phyloP scores from a whole-genome alignment of 1,140 invertebrate genomes.

The Anastatus disparis region DNA sequence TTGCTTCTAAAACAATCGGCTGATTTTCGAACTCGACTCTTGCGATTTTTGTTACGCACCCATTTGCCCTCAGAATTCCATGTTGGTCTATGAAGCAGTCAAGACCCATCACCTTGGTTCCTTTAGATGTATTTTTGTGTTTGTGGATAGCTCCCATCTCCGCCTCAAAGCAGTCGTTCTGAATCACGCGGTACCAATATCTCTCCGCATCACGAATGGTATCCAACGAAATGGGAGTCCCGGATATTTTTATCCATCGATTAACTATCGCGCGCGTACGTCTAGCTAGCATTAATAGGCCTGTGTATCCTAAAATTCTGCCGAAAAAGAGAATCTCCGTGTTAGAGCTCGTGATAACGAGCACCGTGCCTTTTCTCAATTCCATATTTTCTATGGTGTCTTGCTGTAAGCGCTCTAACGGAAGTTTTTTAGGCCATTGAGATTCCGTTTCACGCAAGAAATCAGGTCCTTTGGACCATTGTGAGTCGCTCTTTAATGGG shows the following conservation, averaged over 20 bases:
- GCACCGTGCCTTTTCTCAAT: background rate
- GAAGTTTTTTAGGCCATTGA: background rate
- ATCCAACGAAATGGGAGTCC: background rate
- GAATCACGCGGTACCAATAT: background rate
- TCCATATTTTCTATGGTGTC: background rate
- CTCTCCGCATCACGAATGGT: background rate
- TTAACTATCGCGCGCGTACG: background rate
- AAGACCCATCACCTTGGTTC: background rate
- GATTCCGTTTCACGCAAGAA: slow-evolving; percentile 28
- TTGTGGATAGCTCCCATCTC: background rate
- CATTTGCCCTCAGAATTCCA: background rate
- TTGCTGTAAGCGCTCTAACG: background rate
- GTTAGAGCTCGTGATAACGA: background rate
- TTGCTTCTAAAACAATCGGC: background rate
- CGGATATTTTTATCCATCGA: background rate
- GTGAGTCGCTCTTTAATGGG: background rate
- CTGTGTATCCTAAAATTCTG: background rate
- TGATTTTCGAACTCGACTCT: background rate
- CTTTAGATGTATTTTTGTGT: background rate
- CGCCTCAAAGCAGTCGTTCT: background rate
- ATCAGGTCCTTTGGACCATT: slow-evolving; percentile 43
- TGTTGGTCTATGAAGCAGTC: background rate
- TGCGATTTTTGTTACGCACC: background rate
- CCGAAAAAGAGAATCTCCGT: background rate
- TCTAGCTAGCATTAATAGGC: background rate